Conservation (phyloP, 2,888 invertebrate genomes). For the Xiphydria camelus region DNA sequence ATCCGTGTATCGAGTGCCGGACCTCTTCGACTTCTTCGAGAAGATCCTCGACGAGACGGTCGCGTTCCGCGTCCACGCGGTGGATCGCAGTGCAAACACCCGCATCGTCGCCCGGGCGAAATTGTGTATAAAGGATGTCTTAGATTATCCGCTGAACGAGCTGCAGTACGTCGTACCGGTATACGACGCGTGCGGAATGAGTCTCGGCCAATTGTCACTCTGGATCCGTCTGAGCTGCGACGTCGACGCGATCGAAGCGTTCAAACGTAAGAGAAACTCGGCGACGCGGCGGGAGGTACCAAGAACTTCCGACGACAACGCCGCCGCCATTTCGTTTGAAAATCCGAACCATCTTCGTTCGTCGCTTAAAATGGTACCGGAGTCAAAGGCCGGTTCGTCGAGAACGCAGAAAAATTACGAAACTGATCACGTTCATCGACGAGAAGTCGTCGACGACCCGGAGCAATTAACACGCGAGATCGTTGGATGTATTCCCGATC, state of each 20-base stretch:
- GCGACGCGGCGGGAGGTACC: no score
- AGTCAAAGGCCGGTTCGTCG: no score
- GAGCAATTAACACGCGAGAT: no score
- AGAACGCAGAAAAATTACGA: no score
- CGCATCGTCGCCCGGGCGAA: constrained; percentile 35
- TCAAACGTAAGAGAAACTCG: constrained; percentile 28
- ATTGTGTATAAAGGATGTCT: constrained; percentile 39
- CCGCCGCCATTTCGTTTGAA: no score
- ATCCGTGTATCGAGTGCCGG: constrained; percentile 38
- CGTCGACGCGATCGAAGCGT: constrained; percentile 32
- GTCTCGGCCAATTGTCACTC: constrained; percentile 43
- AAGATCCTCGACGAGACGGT: constrained; percentile 29
- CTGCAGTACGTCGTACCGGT: constrained; percentile 39
- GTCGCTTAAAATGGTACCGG: no score
- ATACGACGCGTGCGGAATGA: constrained; percentile 27
- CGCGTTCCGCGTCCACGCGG: constrained; percentile 34
- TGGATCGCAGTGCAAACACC: constrained; percentile 19
- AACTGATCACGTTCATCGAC: no score
- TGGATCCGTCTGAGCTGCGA: constrained; percentile 45
- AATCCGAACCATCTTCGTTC: no score
- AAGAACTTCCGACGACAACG: no score
- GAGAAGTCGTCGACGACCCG: no score
- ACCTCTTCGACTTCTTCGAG: constrained; percentile 38
- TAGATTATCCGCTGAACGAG: constrained; percentile 48
- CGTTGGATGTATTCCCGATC: no score